phyloP scores from a whole-genome alignment of 1,140 invertebrate species.

The Lordiphosa clarofinis region DNA sequence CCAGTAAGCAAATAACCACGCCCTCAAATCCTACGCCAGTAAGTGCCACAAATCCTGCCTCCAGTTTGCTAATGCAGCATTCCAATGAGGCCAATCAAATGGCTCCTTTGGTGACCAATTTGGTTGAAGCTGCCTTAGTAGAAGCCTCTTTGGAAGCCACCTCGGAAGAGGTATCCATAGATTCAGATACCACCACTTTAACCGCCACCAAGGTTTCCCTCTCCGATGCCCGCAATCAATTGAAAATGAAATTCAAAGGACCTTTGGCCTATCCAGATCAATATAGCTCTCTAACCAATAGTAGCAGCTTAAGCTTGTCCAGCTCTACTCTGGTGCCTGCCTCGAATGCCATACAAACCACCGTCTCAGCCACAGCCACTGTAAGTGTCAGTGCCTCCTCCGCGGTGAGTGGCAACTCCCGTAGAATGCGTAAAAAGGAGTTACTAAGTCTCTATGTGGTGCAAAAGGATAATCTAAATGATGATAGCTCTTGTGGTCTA shows the following conservation, averaged over 20 bases:
- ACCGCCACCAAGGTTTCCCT: constrained; percentile 84
- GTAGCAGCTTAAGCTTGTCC: too few relatives aligned
- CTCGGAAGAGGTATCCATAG: constrained; percentile 80
- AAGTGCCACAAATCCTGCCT: not conserved
- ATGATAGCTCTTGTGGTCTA: constrained; percentile 82
- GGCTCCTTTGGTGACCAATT: constrained; percentile 20
- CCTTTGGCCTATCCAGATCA: constrained; percentile 83
- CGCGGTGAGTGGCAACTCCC: constrained; percentile 80
- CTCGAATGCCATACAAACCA: constrained; percentile 51
- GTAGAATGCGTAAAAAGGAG: constrained; percentile 94
- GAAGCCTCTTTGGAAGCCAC: constrained; percentile 72
- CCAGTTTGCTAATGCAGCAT: constrained; percentile 32
- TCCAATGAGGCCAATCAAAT: constrained; percentile 59
- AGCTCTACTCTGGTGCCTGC: constrained; percentile 38
- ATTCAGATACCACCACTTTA: constrained; percentile 80
- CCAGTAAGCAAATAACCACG: constrained; percentile 3
- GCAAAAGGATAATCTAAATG: constrained; percentile 90
- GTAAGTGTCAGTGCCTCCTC: constrained; percentile 23
- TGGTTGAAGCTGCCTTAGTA: constrained; percentile 40
- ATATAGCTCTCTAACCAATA: constrained; percentile 6
- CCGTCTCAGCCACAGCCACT: constrained; percentile 47
- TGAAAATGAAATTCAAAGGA: constrained; percentile 95
- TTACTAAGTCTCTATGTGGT: constrained; percentile 91
- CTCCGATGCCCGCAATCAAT: constrained; percentile 88
- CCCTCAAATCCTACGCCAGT: constrained; percentile 8